These are phyloP conservation scores for Zosterops borbonicus DNA, from an alignment of 2,113 vertebrate genomes.

Conservation along the genomic window DNA sequence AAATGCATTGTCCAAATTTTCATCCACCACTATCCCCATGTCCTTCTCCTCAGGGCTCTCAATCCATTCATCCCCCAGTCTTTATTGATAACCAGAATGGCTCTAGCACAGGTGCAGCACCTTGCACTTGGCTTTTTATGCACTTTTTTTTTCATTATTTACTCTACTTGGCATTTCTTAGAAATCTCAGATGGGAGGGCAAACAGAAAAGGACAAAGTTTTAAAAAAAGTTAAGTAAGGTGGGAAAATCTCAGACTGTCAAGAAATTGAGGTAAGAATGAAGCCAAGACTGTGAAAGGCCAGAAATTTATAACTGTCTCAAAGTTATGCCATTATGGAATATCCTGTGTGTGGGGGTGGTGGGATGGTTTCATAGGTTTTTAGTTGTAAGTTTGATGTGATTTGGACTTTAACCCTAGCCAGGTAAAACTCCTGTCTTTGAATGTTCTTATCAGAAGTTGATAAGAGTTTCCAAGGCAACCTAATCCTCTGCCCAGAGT, in stretches of 20 bases:
- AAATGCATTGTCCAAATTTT: not conserved
- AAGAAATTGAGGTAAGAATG: not conserved
- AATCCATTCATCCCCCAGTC: not conserved
- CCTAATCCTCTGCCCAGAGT: too few species aligned
- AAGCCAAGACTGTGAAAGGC: not conserved
- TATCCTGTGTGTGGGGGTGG: not conserved
- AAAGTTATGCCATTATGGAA: not conserved
- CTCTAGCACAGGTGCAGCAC: not conserved
- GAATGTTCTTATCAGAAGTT: too few species aligned
- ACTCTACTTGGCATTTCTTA: not conserved
- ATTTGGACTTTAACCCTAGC: too few species aligned
- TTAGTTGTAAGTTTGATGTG: too few species aligned
- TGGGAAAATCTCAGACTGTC: not conserved
- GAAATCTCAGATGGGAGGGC: not conserved
- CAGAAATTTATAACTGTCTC: not conserved
- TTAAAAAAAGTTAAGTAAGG: not conserved
- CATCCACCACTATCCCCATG: accelerated
- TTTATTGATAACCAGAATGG: accelerated
- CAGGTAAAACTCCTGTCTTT: too few species aligned
- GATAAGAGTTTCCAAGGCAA: too few species aligned
- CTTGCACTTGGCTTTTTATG: not conserved
- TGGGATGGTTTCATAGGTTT: too few species aligned
- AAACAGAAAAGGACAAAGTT: not conserved
- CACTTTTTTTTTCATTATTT: not conserved
- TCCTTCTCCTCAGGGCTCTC: not conserved